Base-by-base conservation (phyloP, 2,888 invertebrate genomes). In the Chydorus sphaericus region DNA sequence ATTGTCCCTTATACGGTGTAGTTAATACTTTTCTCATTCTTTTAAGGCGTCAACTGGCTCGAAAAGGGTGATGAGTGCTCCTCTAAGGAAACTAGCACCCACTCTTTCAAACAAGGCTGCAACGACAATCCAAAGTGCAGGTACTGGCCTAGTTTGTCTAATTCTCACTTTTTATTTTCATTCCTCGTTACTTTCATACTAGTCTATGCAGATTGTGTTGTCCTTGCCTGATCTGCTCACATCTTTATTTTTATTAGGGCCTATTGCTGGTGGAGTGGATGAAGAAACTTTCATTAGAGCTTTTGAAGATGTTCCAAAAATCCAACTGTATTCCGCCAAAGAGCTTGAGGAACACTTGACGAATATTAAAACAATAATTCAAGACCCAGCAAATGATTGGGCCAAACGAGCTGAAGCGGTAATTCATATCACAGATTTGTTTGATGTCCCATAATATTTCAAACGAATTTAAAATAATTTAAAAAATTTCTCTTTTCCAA, bases 381-480 rank as follows among this genome's bases (percentile, higher is more conserved):
- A 83, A 2, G 89, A 94, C 71, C 74, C 84, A 44, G 81, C 77
- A 63, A 83, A 84, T 64, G 91, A 92, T 67, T 97, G 97, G 96
- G 92, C 90, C 72, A 90, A 89, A 69, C 74, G 96, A 58, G 81
- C 86, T n/a, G 93, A 94, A 58, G 83, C 86, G 61, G 88, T 92
- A 69, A 75, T 81, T 71, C 4, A 44, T 26, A 23, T 26, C 28
- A 26, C 26, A 44, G 33, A 14, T 8, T 33, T 33, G 33, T 33
- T 33, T 33, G 37, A n/a, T n/a, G 37, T 14, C 37, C 14, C 14
- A 14, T 36, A 3, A 36, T 36, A n/a, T 16, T 10, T 18, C 7
- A 4, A 14, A 11, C 37, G 10, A 30, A 37, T n/a, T 28, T 54
- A 61, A 59, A 37, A 23, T 23, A 37, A 26, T 11, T 54, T 5